phyloP scores from a whole-genome alignment of 2,797 vertebrate species.

The Trematomus bernacchii region DNA sequence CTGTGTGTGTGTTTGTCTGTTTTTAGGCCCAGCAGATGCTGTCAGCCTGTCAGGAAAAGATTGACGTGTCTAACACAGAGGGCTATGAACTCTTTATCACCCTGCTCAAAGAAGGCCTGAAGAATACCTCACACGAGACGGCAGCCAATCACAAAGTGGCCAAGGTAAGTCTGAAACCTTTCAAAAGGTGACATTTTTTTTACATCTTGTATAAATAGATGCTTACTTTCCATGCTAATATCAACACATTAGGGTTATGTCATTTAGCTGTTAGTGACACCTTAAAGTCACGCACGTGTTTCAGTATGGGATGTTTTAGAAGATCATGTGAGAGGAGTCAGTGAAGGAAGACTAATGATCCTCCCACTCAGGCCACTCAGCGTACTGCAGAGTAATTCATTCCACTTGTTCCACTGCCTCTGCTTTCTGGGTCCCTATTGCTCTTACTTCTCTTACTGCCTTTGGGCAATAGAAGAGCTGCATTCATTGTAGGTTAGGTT shows the following conservation, averaged over 20 bases:
- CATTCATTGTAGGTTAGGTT: neutral
- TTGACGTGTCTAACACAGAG: slow-evolving; percentile 96
- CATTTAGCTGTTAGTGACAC: neutral
- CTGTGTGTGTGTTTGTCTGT: slow-evolving; percentile 37
- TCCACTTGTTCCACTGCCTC: neutral
- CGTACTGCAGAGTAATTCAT: neutral
- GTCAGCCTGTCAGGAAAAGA: slow-evolving; percentile 96
- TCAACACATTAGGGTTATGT: neutral
- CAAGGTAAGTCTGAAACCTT: slow-evolving; percentile 88
- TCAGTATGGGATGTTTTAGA: neutral
- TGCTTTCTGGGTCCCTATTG: neutral
- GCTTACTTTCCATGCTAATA: neutral
- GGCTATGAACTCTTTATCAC: slow-evolving; percentile 97
- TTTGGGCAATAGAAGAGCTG: neutral
- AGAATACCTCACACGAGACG: slow-evolving; percentile 99
- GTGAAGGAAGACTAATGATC: neutral
- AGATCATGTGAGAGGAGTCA: neutral
- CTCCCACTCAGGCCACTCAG: no score
- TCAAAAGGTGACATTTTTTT: neutral
- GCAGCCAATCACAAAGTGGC: slow-evolving; percentile 99
- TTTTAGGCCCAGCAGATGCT: slow-evolving; percentile 96
- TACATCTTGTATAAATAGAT: neutral
- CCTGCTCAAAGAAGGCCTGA: slow-evolving; percentile 98
- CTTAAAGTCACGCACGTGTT: neutral
- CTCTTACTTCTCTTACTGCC: neutral